A percentile compares a stretch with the other conserved stretches of the same genome.
Conservation (phyloP, 1,140 invertebrate species). For the Drosophila nasuta region DNA sequence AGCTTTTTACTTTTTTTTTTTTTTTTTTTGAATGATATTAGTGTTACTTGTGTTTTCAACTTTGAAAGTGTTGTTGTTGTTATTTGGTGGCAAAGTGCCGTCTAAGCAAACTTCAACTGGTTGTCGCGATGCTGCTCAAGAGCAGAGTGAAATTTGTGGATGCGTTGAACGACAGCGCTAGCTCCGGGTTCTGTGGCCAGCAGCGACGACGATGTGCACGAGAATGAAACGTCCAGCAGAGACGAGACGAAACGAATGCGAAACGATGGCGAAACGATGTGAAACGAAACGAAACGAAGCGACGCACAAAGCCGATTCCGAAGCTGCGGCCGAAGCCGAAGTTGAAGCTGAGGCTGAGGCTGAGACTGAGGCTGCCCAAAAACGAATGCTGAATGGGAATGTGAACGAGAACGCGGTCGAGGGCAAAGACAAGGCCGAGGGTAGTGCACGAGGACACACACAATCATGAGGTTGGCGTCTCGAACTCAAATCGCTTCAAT, state of each 20-base stretch:
- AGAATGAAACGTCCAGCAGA: slow-evolving; percentile 58
- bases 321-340: background rate
- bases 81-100: background rate
- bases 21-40: slow-evolving; percentile 1
- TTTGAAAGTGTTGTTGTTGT: slow-evolving; percentile 5
- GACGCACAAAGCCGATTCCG: background rate
- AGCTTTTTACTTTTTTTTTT: too few species aligned
- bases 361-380: too few species aligned
- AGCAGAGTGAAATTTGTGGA: slow-evolving; percentile 54
- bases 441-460: background rate
- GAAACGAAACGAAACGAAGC: background rate
- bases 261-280: background rate
- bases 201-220: slow-evolving; percentile 74
- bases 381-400: background rate
- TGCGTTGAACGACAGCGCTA: slow-evolving; percentile 33
- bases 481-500: slow-evolving; percentile 63
- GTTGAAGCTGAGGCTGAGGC: too few species aligned
- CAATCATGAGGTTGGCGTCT: slow-evolving; percentile 15
- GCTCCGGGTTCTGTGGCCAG: slow-evolving; percentile 63
- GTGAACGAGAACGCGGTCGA: slow-evolving; percentile 23
- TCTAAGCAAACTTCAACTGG: slow-evolving; percentile 67
- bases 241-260: background rate
- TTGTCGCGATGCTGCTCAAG: slow-evolving; percentile 69
- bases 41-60: background rate
- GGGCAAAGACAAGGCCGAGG: slow-evolving; percentile 7